These are phyloP conservation scores for Drosophila repleta DNA, from an alignment of 1,140 invertebrate species.

Conservation along the genomic window DNA sequence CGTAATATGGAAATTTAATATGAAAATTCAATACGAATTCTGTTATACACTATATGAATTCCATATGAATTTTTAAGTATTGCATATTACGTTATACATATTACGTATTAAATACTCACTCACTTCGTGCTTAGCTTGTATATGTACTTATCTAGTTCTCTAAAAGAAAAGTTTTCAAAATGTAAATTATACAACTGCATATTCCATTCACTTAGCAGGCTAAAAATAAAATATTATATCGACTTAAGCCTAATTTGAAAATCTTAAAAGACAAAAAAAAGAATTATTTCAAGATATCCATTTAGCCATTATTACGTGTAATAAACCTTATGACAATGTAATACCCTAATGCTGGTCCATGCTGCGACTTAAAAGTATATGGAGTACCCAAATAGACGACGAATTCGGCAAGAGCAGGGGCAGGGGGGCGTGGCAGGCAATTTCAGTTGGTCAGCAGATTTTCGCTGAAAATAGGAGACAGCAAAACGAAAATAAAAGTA, in stretches of 20 bases:
- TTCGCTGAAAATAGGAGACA: slow-evolving; percentile 42
- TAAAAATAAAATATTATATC: background rate
- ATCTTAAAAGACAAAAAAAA: background rate
- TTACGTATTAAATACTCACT: too few species aligned
- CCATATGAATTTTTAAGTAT: too few species aligned
- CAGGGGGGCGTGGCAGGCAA: slow-evolving; percentile 29
- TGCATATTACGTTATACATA: too few species aligned
- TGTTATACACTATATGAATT: too few species aligned
- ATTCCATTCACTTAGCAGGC: too few species aligned
- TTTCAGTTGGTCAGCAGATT: slow-evolving; percentile 73
- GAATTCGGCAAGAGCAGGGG: background rate
- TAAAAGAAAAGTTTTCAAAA: background rate
- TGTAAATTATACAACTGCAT: background rate
- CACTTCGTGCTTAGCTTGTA: too few species aligned
- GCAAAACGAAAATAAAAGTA: slow-evolving; percentile 51
- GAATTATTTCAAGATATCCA: background rate
- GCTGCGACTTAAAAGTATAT: slow-evolving; percentile 22
- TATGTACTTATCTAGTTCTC: too few species aligned
- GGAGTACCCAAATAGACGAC: slow-evolving; percentile 38
- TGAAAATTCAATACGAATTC: too few species aligned
- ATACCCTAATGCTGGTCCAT: slow-evolving; percentile 18
- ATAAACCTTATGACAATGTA: slow-evolving; percentile 26
- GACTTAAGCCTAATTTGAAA: background rate
- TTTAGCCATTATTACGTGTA: slow-evolving; percentile 3
- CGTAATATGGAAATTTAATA: too few species aligned